Base-by-base conservation (phyloP, 2,888 invertebrate species). In the Aspidiotus rigidus region DNA sequence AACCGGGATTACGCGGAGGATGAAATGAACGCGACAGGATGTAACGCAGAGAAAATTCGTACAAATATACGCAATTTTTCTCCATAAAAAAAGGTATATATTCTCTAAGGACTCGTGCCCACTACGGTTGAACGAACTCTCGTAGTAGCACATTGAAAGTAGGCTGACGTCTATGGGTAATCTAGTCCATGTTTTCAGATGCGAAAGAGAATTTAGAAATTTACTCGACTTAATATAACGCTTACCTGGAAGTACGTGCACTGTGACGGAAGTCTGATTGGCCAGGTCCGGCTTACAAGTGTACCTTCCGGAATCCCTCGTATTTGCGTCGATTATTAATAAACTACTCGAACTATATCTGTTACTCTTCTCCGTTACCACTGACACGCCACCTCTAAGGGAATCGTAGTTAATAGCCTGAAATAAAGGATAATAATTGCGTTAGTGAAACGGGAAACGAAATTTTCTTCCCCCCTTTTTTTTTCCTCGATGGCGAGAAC, bases 331-430 rank as follows among this genome's bases (percentile, higher is more conserved):
- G 62, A 70, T 70, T 59, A 72, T 70, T 40, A 72, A 66, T 62
- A 72, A 67, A 69, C 70, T 70, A 54, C 71, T 72, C 15, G 71
- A 70, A 62, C 70, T 72, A 53, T 70, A 64, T 72, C 70, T 70
- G 53, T 67, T 67, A 15, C 71, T 70, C 49, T 72, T 72, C 42
- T 72, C 71, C n/a, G 71, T 72, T 54, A 72, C 70, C n/a, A 72
- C 71, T 2, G 70, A 70, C 42, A 72, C 71, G 11, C 71, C 71
- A 10, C 71, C 71, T 59, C 71, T 56, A 8, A 62, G 70, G 28
- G 71, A 72, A 59, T 72, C 71, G 53, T 72, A 72, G 70, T 72
- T 72, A 69, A 72, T 72, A 64, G 69, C 70, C 71, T 72, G 70
- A 72, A 72, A 72, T 69, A 28, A 70, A 57, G 17, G 70, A 56